phyloP scores from a whole-genome alignment of 2,113 vertebrate genomes.

The Ctenodactylus gundi region DNA sequence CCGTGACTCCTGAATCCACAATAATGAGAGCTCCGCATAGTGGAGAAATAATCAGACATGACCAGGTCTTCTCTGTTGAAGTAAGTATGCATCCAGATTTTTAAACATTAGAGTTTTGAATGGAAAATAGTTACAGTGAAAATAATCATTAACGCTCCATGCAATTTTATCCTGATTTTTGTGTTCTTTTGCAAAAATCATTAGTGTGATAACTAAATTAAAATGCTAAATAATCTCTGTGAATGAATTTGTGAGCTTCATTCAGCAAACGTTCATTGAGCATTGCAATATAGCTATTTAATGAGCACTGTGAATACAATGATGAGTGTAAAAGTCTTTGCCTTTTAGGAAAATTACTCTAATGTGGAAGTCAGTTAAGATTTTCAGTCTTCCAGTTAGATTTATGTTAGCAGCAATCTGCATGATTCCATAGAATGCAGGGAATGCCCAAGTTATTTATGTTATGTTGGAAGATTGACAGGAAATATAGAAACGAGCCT shows the following conservation, averaged over 20 bases:
- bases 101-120: neutral
- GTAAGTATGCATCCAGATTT: constrained; percentile 82
- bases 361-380: neutral
- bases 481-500: neutral
- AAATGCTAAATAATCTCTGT: neutral
- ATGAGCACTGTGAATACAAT: neutral
- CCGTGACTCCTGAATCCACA: constrained; percentile 84
- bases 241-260: neutral
- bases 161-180: neutral
- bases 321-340: neutral
- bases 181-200: neutral
- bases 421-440: neutral
- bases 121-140: neutral
- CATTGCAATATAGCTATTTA: neutral
- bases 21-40: constrained; percentile 85
- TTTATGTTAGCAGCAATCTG: neutral
- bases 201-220: neutral
- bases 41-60: constrained; percentile 87
- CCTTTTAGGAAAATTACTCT: neutral
- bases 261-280: neutral
- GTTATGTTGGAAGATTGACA: neutral
- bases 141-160: neutral
- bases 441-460: neutral
- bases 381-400: neutral
- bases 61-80: constrained; percentile 90